Evolutionary conservation across 2,797 vertebrate genomes (phyloP), one percentile per base, ranked within the genome.

Genomic region (Glyptemys insculpta): DNA sequence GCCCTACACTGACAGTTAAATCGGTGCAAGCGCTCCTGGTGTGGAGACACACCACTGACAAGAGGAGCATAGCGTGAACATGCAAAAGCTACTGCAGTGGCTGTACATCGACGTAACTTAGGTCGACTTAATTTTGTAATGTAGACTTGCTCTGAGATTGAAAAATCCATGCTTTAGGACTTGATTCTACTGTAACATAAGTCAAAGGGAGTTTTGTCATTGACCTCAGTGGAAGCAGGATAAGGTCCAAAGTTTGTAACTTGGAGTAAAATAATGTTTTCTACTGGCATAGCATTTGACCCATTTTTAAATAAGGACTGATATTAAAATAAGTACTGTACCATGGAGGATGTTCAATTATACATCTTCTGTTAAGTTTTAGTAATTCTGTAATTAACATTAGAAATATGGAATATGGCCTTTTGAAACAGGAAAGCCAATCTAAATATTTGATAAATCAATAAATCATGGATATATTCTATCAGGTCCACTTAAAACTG

Each of bases 231-330:
- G 34, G 14, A n/a, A 68, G 18, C 34, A 68, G 34, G 8, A 19
- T 68, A 18, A n/a, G 62, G 16, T n/a, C 34, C 62, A 68, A 68
- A n/a, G 34, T 68, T 87, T 31, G 74, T 85, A 89, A 88, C 54
- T 90, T 94, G 29, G 92, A 96, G n/a, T 91, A 91, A 94, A 96
- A 92, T 83, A 85, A 65, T 4, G 0, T 87, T 96, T 95, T 72
- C 84, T 93, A 50, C 87, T 93, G 89, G 91, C 95, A 65, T 91
- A 87, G 89, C 86, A 95, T 95, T 85, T 93, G 91, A 95, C 91
- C 95, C 78, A 88, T 87, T 94, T 96, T 95, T 81, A 84, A 82
- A 49, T 95, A 87, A 87, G 79, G 53, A 52, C 79, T 93, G 62
- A 85, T 87, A 85, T 4, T 91, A 95, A 92, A 95, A 91, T 81